These are phyloP conservation scores for Drymodes brunneopygia DNA, from an alignment of 2,113 vertebrate genomes.

Conservation along the genomic window DNA sequence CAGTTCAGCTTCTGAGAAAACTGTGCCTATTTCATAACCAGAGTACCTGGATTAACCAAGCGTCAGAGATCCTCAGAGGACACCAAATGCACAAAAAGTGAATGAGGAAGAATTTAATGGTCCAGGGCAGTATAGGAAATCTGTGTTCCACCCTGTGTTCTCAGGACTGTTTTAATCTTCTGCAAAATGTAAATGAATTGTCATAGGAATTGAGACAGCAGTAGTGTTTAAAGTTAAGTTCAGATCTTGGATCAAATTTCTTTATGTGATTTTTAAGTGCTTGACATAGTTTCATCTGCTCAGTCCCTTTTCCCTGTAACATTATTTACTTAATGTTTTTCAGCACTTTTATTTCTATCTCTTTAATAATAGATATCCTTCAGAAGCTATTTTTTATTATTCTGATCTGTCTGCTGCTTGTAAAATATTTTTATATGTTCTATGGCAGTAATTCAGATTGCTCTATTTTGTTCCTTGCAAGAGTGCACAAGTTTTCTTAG, in stretches of 20 bases:
- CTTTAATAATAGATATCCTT: constrained; percentile 40
- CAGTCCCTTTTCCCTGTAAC: not conserved
- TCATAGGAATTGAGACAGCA: not conserved
- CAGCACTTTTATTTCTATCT: constrained; percentile 18
- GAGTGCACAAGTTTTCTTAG: not conserved
- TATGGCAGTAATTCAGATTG: not conserved
- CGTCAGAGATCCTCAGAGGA: not conserved
- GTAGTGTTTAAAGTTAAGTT: not conserved
- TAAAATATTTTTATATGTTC: not conserved
- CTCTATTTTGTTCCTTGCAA: constrained; percentile 4
- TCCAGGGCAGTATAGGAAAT: not conserved
- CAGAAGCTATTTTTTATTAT: constrained; percentile 7
- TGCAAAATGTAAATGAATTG: not conserved
- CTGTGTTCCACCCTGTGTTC: not conserved
- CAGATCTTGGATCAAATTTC: not conserved
- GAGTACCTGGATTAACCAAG: not conserved
- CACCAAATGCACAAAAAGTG: not conserved
- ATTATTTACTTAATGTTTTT: constrained; percentile 29
- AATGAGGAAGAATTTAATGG: not conserved
- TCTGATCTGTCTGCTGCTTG: not conserved
- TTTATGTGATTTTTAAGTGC: not conserved
- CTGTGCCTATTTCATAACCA: not conserved
- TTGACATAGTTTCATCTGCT: not conserved
- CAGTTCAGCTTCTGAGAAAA: not conserved
- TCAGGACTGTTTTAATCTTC: not conserved